Percentiles rank a stretch among this genome's conserved stretches.
phyloP scores from a whole-genome alignment of 2,113 vertebrate genomes.

The Centropristis striata region DNA sequence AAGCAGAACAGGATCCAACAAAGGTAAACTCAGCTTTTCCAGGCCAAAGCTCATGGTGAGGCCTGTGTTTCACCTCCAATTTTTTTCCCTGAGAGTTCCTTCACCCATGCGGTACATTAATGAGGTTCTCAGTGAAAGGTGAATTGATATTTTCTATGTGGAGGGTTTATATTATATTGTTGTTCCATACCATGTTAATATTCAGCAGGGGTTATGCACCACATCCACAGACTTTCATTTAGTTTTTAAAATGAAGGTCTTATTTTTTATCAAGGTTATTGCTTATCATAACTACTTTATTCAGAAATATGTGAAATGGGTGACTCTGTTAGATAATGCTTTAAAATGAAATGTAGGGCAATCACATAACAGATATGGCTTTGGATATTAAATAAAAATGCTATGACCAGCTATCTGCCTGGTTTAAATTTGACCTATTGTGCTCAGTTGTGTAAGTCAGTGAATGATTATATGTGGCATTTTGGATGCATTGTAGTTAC shows the following conservation, averaged over 20 bases:
- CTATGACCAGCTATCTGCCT: not conserved
- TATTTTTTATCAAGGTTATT: not conserved
- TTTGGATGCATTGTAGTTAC: not conserved
- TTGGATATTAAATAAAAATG: not conserved
- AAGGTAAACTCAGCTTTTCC: not conserved
- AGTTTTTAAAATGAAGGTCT: not conserved
- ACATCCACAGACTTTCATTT: not conserved
- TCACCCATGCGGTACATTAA: not conserved
- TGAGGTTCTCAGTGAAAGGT: not conserved
- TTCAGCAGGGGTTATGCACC: not conserved
- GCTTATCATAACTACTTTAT: not conserved
- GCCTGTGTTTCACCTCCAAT: constrained; percentile 9
- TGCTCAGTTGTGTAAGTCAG: not conserved
- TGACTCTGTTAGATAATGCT: not conserved
- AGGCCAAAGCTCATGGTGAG: constrained; percentile 1
- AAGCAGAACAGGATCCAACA: not conserved
- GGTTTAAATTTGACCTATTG: not conserved
- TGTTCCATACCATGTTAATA: not conserved
- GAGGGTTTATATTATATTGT: not conserved
- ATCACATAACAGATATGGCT: not conserved
- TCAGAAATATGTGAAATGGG: not conserved
- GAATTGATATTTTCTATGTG: not conserved
- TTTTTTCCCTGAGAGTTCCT: not conserved
- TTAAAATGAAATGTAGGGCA: not conserved
- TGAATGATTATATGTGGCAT: not conserved